A percentile compares a stretch with the other conserved stretches of the same genome.
phyloP scores from a whole-genome alignment of 2,888 invertebrate species.

The Nymphalis urticae region DNA sequence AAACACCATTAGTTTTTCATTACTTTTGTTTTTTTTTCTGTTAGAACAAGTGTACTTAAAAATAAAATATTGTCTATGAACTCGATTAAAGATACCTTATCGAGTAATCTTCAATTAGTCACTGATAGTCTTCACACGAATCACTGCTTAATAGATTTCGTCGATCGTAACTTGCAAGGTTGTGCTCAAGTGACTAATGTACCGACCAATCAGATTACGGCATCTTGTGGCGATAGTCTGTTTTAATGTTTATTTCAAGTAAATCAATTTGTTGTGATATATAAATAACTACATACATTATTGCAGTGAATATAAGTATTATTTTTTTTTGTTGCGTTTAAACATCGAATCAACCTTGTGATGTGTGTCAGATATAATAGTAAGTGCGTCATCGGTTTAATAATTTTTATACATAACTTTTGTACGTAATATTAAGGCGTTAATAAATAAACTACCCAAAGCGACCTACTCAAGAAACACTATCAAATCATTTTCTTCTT shows the following conservation, averaged over 20 bases:
- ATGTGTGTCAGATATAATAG: background rate
- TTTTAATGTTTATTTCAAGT: constrained; percentile 14
- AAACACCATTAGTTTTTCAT: too few relatives aligned
- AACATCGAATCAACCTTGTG: background rate
- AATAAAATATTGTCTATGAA: too few relatives aligned
- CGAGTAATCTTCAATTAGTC: constrained; percentile 27
- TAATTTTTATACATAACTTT: background rate
- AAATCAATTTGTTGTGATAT: background rate
- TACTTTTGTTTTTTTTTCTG: too few relatives aligned
- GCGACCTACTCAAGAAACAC: too few relatives aligned
- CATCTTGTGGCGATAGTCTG: constrained; percentile 26
- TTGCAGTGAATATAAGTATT: background rate
- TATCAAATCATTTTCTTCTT: too few relatives aligned
- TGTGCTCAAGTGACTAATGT: constrained; percentile 31
- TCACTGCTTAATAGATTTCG: constrained; percentile 31
- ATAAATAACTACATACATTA: background rate
- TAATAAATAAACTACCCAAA: background rate
- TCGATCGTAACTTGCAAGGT: constrained; percentile 29
- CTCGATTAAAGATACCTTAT: constrained; percentile 16
- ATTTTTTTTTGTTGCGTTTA: background rate
- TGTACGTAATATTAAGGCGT: background rate
- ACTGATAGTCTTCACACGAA: constrained; percentile 29
- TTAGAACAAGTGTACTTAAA: too few relatives aligned
- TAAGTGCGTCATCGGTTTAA: constrained; percentile 6
- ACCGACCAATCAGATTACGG: constrained; percentile 32